Evolutionary conservation across 2,797 vertebrate genomes (phyloP), one percentile per base, ranked within the genome.

Genomic region (Spondyliosoma cantharus): DNA sequence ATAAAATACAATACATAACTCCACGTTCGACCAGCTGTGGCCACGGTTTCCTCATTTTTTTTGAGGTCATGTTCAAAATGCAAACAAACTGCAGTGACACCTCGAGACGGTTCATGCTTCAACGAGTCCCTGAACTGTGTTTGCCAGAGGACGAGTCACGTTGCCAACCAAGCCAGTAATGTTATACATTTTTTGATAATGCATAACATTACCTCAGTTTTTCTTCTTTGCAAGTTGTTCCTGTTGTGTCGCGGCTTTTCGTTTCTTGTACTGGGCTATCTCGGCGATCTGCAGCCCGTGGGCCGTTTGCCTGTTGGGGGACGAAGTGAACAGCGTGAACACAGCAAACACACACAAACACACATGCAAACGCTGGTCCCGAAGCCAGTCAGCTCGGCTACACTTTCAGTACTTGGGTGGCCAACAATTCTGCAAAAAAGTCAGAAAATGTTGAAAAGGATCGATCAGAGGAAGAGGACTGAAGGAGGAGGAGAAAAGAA

Each of bases 251-350:
- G 96, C 93, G 49, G 94, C 95, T 95, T 96, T 96, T 93, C 89
- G 92, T 93, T 94, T 95, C 93, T 96, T 96, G 95, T 94, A 94
- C 86, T 94, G 93, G 90, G 93, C 88, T 84, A 96, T 96, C 90
- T 97, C 96, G 73, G 94, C 94, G 93, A 96, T 94, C 95, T 96
- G 96, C 89, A 97, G 92, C 86, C 94, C 94, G 73, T 97, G 95
- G 83, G 95, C 95, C 92, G 90, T 91, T 94, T 96, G 93, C 90
- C 96, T 96, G 88, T 90, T 37, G 74, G 90, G 90, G 80, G 80
- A 88, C 6, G 73, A 89, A 87, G 83, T 25, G 46, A 84, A 86
- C 78, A 81, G 62, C 42, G 57, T 93, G 78, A 94, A 93, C 83
- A 89, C 79, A 89, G 68, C 77, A 86, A 70, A 81, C 78, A n/a